Evolutionary conservation across 2,888 invertebrate species (phyloP).

Genomic region (Apamea anceps): DNA sequence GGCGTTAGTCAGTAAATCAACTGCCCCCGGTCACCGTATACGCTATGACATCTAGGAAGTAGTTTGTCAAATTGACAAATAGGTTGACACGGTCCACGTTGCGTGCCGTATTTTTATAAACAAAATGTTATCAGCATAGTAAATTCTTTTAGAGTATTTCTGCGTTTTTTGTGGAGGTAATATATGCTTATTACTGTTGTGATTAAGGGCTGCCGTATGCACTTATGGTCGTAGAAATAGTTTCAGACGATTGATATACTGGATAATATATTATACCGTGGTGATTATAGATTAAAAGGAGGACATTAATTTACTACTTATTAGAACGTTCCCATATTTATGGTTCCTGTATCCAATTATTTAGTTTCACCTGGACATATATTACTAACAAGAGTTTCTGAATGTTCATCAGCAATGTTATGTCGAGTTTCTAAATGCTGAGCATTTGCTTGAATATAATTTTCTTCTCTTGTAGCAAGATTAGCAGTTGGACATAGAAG

Average conservation of each 20-base stretch:
- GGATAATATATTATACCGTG: conserved; percentile 33
- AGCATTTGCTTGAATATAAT: background rate
- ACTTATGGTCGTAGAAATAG: conserved; percentile 50
- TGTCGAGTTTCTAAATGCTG: background rate
- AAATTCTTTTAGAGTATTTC: conserved; percentile 61
- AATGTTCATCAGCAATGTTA: no score
- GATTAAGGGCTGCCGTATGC: conserved; percentile 53
- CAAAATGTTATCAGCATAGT: conserved; percentile 69
- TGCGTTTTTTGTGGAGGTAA: conserved; percentile 55
- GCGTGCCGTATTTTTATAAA: conserved; percentile 72
- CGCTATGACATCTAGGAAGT: conserved; percentile 72
- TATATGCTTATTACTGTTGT: conserved; percentile 63
- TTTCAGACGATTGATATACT: conserved; percentile 45
- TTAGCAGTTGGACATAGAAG: background rate
- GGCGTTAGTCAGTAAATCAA: conserved; percentile 69
- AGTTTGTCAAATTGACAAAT: conserved; percentile 76
- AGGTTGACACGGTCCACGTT: conserved; percentile 69
- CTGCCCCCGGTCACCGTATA: conserved; percentile 67
- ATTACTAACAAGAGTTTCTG: background rate
- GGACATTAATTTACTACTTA: conserved; percentile 11
- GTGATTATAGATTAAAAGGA: conserved; percentile 38
- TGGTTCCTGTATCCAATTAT: conserved; percentile 9
- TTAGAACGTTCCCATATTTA: background rate
- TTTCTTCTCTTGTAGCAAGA: background rate
- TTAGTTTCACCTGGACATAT: background rate